Evolutionary conservation across 2,113 vertebrate genomes (phyloP), one percentile per base, ranked within the genome.

Genomic region (Odontesthes bonariensis): DNA sequence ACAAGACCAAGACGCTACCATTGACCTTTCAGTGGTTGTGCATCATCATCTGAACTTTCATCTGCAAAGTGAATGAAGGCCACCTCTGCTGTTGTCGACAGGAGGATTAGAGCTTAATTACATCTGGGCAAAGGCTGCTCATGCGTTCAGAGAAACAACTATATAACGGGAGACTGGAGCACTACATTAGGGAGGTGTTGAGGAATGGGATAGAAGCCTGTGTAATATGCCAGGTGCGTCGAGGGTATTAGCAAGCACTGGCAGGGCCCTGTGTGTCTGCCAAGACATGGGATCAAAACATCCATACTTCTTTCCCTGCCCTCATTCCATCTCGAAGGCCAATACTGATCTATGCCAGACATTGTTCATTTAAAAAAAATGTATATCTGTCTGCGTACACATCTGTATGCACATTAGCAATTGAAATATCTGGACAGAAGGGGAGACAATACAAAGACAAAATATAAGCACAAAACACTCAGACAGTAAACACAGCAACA

Each of bases 221-320:
- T 74, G 83, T 89, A 88, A 91, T 89, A 88, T 85, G 75, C 82
- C 89, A 90, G 88, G 86, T 89, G 87, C 27, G 59, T 85, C 75
- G 35, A 57, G 81, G 81, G 80, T 78, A 80, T 90, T 88, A 78
- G 82, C 59, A 72, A 85, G 83, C 71, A 76, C 76, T 82, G 83
- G 74, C 79, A 72, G 27, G 38, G 73, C 68, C 53, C 75, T 77
- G 73, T 78, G 72, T 3, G 44, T 62, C 82, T 88, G 82, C 87
- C 89, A 91, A 88, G 80, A 73, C 65, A 3, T 66, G 64, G 82
- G 79, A 88, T 84, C 80, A 82, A 75, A 82, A 89, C 75, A 77
- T 73, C 33, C 42, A 64, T 38, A 47, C 60, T 42, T 51, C 61
- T 79, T 57, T 77, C 51, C 46, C 49, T 22, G 32, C 75, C 86